phyloP scores from a whole-genome alignment of 2,888 invertebrate genomes.

The Limnephilus auricula region DNA sequence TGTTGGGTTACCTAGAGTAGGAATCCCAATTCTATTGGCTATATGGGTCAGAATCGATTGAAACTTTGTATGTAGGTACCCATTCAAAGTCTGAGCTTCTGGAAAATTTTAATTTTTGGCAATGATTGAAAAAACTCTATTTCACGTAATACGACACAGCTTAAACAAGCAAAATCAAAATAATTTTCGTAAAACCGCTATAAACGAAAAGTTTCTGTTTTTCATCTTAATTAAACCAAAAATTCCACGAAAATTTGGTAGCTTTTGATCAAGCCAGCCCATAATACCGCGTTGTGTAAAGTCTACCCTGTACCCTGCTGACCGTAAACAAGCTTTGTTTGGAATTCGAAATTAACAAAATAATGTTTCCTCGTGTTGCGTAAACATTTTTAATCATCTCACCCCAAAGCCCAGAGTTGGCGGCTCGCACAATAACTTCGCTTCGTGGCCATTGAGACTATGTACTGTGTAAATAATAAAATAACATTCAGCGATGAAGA shows the following conservation, averaged over 20 bases:
- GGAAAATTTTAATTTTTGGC: too few species aligned
- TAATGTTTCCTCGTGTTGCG: neutral
- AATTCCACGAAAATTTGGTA: neutral
- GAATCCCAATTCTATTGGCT: too few species aligned
- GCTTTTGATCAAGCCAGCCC: neutral
- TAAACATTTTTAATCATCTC: constrained; percentile 15
- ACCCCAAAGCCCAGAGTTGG: neutral
- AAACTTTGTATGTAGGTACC: too few species aligned
- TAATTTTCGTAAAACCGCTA: neutral
- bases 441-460: neutral
- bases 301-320: neutral
- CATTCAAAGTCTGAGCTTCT: too few species aligned
- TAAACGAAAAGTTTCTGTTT: neutral
- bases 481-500: neutral
- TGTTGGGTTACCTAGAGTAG: too few species aligned
- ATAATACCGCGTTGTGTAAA: neutral
- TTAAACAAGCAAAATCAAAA: neutral
- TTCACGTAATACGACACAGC: neutral
- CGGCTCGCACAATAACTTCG: neutral
- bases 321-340: constrained; percentile 3
- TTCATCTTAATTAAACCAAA: neutral
- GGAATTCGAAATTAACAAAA: constrained; percentile 18
- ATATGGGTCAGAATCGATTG: too few species aligned
- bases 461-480: neutral
- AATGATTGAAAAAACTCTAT: neutral